Evolutionary conservation across 2,797 vertebrate genomes (phyloP).

Genomic region (Pempheris klunzingeri): DNA sequence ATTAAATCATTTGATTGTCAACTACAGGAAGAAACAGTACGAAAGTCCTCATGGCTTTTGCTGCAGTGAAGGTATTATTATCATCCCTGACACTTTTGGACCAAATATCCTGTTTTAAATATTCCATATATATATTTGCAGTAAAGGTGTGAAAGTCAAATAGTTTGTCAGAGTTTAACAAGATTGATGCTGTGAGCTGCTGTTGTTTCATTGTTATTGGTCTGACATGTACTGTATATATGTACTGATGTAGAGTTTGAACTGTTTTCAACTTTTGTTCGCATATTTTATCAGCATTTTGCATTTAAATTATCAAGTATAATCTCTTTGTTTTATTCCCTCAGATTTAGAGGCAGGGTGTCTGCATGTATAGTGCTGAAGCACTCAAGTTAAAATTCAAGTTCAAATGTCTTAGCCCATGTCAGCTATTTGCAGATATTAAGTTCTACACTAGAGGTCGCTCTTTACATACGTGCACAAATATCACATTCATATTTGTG

Average conservation of each 20-base stretch:
- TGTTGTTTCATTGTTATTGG: background rate
- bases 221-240: background rate
- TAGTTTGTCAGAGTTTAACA: background rate
- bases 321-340: too few species aligned
- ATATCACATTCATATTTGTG: background rate
- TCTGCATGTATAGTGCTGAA: background rate
- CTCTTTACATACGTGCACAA: background rate
- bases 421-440: background rate
- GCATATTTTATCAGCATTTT: background rate
- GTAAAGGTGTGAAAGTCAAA: background rate
- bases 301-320: background rate
- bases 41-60: background rate
- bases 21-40: too few species aligned
- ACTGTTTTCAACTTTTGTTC: background rate
- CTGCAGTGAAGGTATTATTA: background rate
- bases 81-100: background rate
- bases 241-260: background rate
- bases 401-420: background rate
- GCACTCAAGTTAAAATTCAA: background rate
- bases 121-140: background rate
- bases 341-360: background rate
- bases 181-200: background rate
- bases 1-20: background rate
- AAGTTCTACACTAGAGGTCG: slow-evolving; percentile 21
- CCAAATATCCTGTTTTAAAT: background rate